phyloP scores from a whole-genome alignment of 2,797 vertebrate species.

The Pteropus rufus region DNA sequence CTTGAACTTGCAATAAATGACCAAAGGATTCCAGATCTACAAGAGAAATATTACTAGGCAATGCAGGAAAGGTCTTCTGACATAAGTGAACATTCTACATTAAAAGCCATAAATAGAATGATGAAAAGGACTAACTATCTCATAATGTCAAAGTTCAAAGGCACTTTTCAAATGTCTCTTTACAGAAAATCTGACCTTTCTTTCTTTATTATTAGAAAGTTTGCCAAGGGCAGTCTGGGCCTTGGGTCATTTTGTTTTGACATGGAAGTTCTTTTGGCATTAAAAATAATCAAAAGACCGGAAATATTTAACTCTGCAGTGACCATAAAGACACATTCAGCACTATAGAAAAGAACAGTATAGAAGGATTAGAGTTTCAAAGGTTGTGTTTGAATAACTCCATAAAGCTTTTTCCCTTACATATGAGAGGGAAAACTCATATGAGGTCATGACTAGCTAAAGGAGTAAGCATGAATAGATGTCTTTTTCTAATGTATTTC shows the following conservation, averaged over 20 bases:
- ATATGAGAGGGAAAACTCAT: background rate
- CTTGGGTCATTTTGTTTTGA: conserved; percentile 63
- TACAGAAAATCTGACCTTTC: conserved; percentile 59
- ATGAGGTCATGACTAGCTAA: background rate
- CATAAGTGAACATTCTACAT: conserved; percentile 43
- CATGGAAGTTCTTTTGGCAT: conserved; percentile 27
- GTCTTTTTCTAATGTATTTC: background rate
- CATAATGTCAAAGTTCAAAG: conserved; percentile 69
- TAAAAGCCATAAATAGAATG: conserved; percentile 61
- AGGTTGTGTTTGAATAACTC: background rate
- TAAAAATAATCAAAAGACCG: conserved; percentile 44
- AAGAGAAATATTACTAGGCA: conserved; percentile 44
- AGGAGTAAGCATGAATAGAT: background rate
- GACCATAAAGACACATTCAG: background rate
- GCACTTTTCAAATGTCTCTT: conserved; percentile 53
- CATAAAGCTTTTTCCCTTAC: background rate
- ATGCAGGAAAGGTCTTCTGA: conserved; percentile 50
- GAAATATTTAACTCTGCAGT: conserved; percentile 40
- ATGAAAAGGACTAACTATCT: conserved; percentile 37
- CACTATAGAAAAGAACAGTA: background rate
- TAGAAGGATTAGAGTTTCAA: background rate
- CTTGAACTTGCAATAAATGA: conserved; percentile 17
- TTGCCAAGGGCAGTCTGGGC: conserved; percentile 38
- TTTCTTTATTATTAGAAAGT: conserved; percentile 45
- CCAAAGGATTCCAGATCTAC: background rate